A percentile compares a stretch with the other conserved stretches of the same genome.
phyloP scores from a whole-genome alignment of 2,797 vertebrate species.

The Loriculus beryllinus region DNA sequence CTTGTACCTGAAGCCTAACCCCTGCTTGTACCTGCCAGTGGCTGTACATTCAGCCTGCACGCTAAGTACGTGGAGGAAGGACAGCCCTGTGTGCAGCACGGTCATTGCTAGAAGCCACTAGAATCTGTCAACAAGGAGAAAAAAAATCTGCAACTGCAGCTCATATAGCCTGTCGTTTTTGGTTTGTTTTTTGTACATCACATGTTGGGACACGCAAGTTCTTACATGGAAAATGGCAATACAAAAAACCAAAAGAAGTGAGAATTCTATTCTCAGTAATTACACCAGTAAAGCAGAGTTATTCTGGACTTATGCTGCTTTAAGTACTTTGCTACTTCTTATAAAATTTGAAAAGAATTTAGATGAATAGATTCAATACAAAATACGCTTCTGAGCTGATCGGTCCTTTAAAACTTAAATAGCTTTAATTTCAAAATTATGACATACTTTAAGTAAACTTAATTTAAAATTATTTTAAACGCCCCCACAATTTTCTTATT shows the following conservation, averaged over 20 bases:
- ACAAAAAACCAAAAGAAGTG: background rate
- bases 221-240: background rate
- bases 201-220: background rate
- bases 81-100: background rate
- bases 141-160: background rate
- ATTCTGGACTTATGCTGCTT: background rate
- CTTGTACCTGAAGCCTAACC: background rate
- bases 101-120: background rate
- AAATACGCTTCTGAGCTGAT: background rate
- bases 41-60: background rate
- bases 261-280: background rate
- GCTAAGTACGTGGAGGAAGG: background rate
- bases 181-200: background rate
- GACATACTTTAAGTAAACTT: background rate
- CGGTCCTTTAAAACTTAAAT: background rate
- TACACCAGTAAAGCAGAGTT: background rate
- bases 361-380: background rate
- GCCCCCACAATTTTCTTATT: fast-evolving
- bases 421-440: background rate
- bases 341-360: background rate
- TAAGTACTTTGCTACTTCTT: background rate
- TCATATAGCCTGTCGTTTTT: background rate
- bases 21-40: background rate
- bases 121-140: background rate
- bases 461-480: background rate